Evolutionary conservation across 2,113 vertebrate genomes (phyloP).

Genomic region (Hyla sarda): DNA sequence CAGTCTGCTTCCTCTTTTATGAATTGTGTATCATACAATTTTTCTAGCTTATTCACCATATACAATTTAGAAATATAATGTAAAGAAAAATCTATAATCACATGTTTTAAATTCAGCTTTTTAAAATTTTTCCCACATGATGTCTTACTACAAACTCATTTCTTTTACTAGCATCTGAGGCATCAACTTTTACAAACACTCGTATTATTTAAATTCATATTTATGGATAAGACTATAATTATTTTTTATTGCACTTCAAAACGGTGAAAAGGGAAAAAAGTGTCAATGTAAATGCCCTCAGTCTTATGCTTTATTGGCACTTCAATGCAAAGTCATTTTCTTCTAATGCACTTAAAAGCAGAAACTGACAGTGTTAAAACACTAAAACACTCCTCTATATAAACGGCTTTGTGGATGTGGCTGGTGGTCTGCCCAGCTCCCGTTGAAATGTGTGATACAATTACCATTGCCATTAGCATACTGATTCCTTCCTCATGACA

Average conservation of each 20-base stretch:
- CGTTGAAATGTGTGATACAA: constrained; percentile 36
- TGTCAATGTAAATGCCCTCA: constrained; percentile 8
- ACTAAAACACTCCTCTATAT: constrained; percentile 34
- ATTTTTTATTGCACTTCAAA: constrained; percentile 28
- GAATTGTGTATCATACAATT: not conserved
- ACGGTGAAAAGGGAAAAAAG: constrained; percentile 19
- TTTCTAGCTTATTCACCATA: not conserved
- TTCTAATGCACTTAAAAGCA: constrained; percentile 41
- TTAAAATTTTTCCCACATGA: not conserved
- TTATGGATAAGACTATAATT: constrained; percentile 36
- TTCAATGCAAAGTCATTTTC: constrained; percentile 48
- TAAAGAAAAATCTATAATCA: not conserved
- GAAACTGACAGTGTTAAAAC: constrained; percentile 49
- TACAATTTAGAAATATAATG: not conserved
- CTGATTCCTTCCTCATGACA: constrained; percentile 51
- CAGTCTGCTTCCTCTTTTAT: not conserved
- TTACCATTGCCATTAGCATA: constrained; percentile 41
- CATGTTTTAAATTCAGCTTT: not conserved
- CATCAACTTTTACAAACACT: not conserved
- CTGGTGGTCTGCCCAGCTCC: constrained; percentile 34
- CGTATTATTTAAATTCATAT: constrained; percentile 35
- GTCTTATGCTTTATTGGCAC: constrained; percentile 37
- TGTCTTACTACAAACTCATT: not conserved
- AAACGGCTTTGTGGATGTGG: constrained; percentile 17
- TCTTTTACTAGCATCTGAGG: not conserved